Evolutionary conservation across 2,888 invertebrate species (phyloP).

Genomic region (Eilema sororculum): DNA sequence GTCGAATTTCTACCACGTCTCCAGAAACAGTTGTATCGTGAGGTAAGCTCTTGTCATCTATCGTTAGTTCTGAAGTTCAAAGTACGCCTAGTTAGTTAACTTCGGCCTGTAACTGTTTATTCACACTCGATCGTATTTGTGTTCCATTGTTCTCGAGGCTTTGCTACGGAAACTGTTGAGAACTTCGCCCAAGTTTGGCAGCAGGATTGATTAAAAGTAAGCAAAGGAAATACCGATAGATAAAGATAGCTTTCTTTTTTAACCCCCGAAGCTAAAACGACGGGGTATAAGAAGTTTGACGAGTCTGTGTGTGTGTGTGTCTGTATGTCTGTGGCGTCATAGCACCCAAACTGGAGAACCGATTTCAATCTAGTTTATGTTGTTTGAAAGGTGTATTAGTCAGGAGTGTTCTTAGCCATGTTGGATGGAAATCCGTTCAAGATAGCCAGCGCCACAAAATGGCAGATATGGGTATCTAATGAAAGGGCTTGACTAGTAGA

Average conservation of each 20-base stretch:
- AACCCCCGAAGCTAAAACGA: too few species aligned
- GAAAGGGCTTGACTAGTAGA: too few species aligned
- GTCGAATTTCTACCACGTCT: not conserved
- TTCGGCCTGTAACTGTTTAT: constrained; percentile 32
- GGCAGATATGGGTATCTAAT: too few species aligned
- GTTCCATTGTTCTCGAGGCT: constrained; percentile 22
- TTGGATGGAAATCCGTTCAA: too few species aligned
- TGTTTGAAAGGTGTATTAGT: too few species aligned
- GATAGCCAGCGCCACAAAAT: too few species aligned
- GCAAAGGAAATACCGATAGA: not conserved
- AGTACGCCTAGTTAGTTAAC: constrained; percentile 16
- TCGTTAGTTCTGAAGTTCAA: not conserved
- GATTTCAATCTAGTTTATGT: too few species aligned
- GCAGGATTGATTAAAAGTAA: constrained; percentile 18
- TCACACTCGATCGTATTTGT: constrained; percentile 26
- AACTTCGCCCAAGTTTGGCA: constrained; percentile 28
- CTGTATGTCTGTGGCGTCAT: too few species aligned
- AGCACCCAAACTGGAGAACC: too few species aligned
- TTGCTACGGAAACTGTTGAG: constrained; percentile 4
- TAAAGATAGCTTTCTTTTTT: not conserved
- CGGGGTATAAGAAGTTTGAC: too few species aligned
- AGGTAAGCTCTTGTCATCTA: not conserved
- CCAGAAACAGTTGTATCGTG: not conserved
- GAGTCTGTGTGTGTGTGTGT: too few species aligned
- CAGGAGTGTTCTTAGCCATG: too few species aligned